Percentiles rank a stretch among this genome's conserved stretches.
Conservation (phyloP, 2,888 invertebrate species). For the Heliconius aoede region DNA sequence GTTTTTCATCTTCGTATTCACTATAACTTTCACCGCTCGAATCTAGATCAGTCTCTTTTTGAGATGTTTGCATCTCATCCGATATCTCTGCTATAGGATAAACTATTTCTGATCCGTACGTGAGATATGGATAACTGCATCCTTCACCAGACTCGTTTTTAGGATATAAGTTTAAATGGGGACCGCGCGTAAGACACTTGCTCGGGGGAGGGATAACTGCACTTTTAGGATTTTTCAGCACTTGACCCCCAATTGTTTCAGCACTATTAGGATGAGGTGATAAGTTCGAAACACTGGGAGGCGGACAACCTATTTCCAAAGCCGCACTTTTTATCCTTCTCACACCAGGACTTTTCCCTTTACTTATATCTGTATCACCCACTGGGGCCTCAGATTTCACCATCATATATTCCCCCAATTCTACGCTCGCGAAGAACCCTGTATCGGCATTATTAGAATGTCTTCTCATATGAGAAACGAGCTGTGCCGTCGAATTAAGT, state of each 20-base stretch:
- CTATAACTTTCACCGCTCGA: constrained; percentile 85
- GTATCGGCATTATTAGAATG: constrained; percentile 86
- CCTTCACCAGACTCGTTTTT: constrained; percentile 87
- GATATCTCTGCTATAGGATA: constrained; percentile 94
- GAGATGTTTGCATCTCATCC: constrained; percentile 89
- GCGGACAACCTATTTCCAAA: constrained; percentile 87
- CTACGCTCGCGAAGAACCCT: constrained; percentile 82
- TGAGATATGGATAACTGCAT: constrained; percentile 88
- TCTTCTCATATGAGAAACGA: constrained; percentile 81
- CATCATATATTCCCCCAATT: constrained; percentile 81
- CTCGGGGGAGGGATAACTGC: constrained; percentile 87
- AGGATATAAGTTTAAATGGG: constrained; percentile 87
- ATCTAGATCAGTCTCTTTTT: constrained; percentile 85
- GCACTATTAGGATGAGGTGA: constrained; percentile 92
- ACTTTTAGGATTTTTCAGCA: constrained; percentile 86
- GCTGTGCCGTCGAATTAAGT: constrained; percentile 76
- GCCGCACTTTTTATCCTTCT: constrained; percentile 88
- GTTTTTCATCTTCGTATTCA: constrained; percentile 85
- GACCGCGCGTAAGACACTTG: constrained; percentile 87
- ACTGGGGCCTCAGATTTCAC: constrained; percentile 79
- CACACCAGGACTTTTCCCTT: constrained; percentile 85
- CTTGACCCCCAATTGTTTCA: constrained; percentile 88
- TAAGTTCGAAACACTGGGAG: constrained; percentile 87
- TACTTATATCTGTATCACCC: constrained; percentile 71
- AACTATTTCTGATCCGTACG: constrained; percentile 89